phyloP scores from a whole-genome alignment of 2,113 vertebrate species.

The Etia nguti region DNA sequence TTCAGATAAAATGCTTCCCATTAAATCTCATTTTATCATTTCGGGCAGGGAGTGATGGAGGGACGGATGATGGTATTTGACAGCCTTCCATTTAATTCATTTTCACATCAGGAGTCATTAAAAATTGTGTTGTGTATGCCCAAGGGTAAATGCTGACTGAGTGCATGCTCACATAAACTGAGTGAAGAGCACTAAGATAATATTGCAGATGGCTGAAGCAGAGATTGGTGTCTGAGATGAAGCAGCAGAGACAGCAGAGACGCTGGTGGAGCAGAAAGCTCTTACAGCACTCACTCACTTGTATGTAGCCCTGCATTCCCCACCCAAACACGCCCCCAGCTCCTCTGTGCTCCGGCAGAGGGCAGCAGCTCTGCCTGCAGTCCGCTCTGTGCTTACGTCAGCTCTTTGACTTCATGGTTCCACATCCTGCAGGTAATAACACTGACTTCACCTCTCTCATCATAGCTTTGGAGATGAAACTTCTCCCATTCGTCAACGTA shows the following conservation, averaged over 20 bases:
- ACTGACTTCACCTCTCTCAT: background rate
- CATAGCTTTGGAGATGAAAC: background rate
- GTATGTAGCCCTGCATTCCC: background rate
- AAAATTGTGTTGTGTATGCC: background rate
- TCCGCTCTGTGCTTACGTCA: background rate
- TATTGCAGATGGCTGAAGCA: background rate
- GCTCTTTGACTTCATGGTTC: background rate
- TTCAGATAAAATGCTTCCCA: too few species aligned
- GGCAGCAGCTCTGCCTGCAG: background rate
- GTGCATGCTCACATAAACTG: background rate
- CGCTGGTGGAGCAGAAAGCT: background rate
- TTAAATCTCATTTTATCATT: background rate
- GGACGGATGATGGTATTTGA: background rate
- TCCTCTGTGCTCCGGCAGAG: background rate
- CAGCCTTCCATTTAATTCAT: background rate
- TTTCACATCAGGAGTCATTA: background rate
- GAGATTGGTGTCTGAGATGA: background rate
- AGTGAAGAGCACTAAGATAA: background rate
- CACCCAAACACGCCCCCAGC: background rate
- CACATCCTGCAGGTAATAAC: background rate
- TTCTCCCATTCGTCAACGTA: background rate
- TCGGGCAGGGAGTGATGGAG: background rate
- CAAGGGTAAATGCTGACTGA: rapidly evolving
- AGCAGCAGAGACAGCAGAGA: background rate
- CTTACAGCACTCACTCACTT: background rate